A percentile compares a stretch with the other conserved stretches of the same genome.
These are phyloP conservation scores for Pediacus dermestoides DNA, from an alignment of 2,888 invertebrate genomes.

Conservation along the genomic window DNA sequence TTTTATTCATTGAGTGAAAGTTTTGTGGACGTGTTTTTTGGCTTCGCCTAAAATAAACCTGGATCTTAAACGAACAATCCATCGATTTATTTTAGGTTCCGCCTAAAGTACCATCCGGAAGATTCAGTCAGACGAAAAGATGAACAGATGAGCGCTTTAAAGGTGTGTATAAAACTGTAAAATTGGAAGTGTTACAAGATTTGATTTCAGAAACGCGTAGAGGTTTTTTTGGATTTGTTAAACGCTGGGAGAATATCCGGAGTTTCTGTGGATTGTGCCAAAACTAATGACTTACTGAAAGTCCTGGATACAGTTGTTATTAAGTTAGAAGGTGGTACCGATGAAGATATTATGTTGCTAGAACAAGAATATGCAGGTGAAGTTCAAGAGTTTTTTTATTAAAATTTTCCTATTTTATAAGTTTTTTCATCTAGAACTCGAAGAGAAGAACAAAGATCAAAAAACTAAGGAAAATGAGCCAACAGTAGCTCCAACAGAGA, in stretches of 20 bases:
- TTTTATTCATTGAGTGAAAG: constrained; percentile 4
- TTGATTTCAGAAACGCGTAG: constrained; percentile 69
- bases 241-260: constrained; percentile 69
- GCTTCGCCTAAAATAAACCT: constrained; percentile 14
- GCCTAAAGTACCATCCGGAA: constrained; percentile 97
- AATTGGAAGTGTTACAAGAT: constrained; percentile 4
- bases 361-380: constrained; percentile 61
- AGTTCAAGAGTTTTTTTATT: constrained; percentile 7
- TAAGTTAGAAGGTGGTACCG: constrained; percentile 88
- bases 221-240: constrained; percentile 84
- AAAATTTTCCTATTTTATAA: neutral
- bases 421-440: constrained; percentile 33
- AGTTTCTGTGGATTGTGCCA: constrained; percentile 81
- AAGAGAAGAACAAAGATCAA: constrained; percentile 39
- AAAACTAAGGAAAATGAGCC: constrained; percentile 36
- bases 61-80: constrained; percentile 17
- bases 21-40: constrained; percentile 2
- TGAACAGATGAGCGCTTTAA: constrained; percentile 76
- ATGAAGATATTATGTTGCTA: constrained; percentile 82
- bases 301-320: constrained; percentile 95
- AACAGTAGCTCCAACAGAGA: constrained; percentile 28
- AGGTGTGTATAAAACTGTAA: constrained; percentile 53
- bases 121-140: constrained; percentile 87
- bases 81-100: constrained; percentile 76
- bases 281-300: constrained; percentile 76